Evolutionary conservation across 2,113 vertebrate genomes (phyloP).

Genomic region (Notiomystis cincta): DNA sequence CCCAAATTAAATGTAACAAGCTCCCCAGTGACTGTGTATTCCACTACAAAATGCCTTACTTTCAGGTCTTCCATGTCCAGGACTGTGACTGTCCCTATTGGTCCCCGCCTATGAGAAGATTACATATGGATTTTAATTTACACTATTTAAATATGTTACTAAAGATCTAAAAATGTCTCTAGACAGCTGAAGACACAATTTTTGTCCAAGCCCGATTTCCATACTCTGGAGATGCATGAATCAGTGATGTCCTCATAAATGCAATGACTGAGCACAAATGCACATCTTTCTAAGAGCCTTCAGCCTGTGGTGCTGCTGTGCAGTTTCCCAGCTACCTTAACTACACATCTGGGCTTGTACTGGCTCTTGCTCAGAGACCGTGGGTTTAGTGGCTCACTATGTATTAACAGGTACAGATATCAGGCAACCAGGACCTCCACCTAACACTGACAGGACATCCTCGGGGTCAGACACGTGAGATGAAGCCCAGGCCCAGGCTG

Average conservation of each 20-base stretch:
- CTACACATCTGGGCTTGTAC: neutral
- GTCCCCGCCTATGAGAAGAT: slow-evolving; percentile 30
- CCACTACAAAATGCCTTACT: slow-evolving; percentile 25
- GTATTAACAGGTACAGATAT: neutral
- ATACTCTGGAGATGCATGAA: neutral
- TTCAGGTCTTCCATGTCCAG: slow-evolving; percentile 14
- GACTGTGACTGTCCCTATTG: slow-evolving; percentile 7
- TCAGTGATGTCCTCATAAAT: neutral
- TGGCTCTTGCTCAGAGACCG: slow-evolving; percentile 33
- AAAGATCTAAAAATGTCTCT: slow-evolving; percentile 59
- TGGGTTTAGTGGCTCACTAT: slow-evolving; percentile 52
- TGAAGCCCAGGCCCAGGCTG: slow-evolving; percentile 92
- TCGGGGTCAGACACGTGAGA: slow-evolving; percentile 84
- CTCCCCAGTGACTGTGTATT: slow-evolving; percentile 34
- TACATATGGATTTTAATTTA: slow-evolving; percentile 25
- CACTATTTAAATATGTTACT: slow-evolving; percentile 61
- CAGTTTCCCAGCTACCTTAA: slow-evolving; percentile 40
- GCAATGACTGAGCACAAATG: neutral
- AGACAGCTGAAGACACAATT: slow-evolving; percentile 44
- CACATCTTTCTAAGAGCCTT: slow-evolving; percentile 1
- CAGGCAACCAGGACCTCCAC: slow-evolving; percentile 17
- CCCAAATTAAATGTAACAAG: slow-evolving; percentile 40
- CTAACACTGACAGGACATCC: neutral
- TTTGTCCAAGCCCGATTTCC: neutral
- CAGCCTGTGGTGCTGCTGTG: neutral